Percentiles rank a stretch among this genome's conserved stretches.
phyloP scores from a whole-genome alignment of 2,113 vertebrate genomes.

The Chionis minor region DNA sequence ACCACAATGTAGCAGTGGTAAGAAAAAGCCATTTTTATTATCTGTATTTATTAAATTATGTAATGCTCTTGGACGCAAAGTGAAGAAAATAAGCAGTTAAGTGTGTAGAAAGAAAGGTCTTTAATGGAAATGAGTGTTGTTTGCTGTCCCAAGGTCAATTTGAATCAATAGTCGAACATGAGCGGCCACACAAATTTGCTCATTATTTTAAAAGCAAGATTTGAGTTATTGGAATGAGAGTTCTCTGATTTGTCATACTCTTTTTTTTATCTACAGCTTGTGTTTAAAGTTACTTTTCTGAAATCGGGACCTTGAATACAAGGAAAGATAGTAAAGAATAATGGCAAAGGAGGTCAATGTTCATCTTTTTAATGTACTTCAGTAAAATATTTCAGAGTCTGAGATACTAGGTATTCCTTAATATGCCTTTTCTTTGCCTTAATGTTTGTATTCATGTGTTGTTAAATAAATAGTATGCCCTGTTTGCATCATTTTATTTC shows the following conservation, averaged over 20 bases:
- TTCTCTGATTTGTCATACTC: neutral
- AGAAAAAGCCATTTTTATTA: neutral
- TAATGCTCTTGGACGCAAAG: neutral
- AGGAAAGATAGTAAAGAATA: neutral
- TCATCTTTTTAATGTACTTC: neutral
- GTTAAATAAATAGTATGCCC: neutral
- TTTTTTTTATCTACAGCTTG: neutral
- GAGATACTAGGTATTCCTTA: neutral
- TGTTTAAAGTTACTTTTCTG: neutral
- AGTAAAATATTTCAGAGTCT: neutral
- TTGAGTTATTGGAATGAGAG: neutral
- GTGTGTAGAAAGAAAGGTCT: neutral
- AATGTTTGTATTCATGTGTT: neutral
- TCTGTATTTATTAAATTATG: neutral
- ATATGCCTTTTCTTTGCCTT: neutral
- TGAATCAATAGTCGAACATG: neutral
- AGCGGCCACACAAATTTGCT: neutral
- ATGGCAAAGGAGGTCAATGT: neutral
- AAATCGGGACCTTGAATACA: neutral
- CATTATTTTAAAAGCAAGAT: neutral
- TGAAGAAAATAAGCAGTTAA: neutral
- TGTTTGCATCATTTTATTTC: conserved; percentile 11
- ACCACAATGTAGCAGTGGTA: neutral
- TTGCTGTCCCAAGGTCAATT: neutral
- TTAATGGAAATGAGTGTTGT: neutral